phyloP scores from a whole-genome alignment of 2,113 vertebrate species.

The Myxocyprinus asiaticus region DNA sequence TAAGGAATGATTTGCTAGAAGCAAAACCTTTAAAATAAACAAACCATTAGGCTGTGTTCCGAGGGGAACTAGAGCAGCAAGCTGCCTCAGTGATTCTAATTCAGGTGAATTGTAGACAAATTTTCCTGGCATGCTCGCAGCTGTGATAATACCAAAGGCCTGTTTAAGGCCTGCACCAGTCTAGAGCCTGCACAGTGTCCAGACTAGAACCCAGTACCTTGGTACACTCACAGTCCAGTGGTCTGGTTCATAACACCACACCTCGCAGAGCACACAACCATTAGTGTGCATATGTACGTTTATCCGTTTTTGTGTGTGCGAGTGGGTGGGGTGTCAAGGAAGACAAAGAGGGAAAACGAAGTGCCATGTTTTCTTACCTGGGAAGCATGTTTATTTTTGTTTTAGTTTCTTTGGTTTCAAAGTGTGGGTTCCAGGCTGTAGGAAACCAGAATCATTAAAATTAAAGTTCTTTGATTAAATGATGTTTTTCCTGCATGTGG shows the following conservation, averaged over 20 bases:
- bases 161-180: slow-evolving; percentile 39
- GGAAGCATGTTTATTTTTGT: slow-evolving; percentile 74
- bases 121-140: slow-evolving; percentile 72
- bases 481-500: slow-evolving; percentile 70
- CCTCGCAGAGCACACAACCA: slow-evolving; percentile 45
- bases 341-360: slow-evolving; percentile 55
- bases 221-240: slow-evolving; percentile 25
- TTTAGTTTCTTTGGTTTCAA: slow-evolving; percentile 80
- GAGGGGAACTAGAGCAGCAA: slow-evolving; percentile 50
- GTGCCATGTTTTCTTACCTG: slow-evolving; percentile 69
- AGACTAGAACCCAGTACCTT: slow-evolving; percentile 48
- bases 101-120: slow-evolving; percentile 77
- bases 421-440: slow-evolving; percentile 68
- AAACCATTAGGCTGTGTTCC: slow-evolving; percentile 67
- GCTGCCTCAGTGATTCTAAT: slow-evolving; percentile 62
- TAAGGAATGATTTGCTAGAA: slow-evolving; percentile 77
- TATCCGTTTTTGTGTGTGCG: background rate
- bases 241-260: slow-evolving; percentile 54
- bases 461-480: slow-evolving; percentile 70
- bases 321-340: slow-evolving; percentile 54
- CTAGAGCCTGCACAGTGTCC: slow-evolving; percentile 66
- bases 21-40: slow-evolving; percentile 77
- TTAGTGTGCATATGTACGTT: slow-evolving; percentile 21
- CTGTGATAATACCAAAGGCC: slow-evolving; percentile 72
- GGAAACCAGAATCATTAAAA: slow-evolving; percentile 71